A percentile compares a stretch with the other conserved stretches of the same genome.
Conservation (phyloP, 2,113 vertebrate species). For the Pteruthius melanotis region DNA sequence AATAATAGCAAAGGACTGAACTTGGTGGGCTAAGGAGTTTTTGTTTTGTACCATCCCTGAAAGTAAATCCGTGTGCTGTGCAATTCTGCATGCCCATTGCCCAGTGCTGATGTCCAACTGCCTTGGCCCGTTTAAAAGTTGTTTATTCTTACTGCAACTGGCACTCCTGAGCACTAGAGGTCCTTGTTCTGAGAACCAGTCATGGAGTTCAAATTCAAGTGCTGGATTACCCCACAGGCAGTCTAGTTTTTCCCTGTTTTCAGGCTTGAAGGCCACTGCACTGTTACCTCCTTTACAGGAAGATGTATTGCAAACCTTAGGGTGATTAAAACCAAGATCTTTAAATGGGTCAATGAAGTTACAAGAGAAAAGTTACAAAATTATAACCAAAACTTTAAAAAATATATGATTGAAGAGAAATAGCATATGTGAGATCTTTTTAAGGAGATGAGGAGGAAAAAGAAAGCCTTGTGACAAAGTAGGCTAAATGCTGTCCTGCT, state of each 20-base stretch:
- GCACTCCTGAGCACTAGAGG: neutral
- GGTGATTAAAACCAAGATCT: neutral
- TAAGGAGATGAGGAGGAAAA: neutral
- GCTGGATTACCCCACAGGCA: neutral
- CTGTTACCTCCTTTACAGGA: neutral
- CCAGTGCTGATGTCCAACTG: neutral
- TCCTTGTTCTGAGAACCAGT: neutral
- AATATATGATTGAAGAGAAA: neutral
- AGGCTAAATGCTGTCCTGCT: neutral
- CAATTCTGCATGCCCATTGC: neutral
- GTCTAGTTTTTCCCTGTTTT: neutral
- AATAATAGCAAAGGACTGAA: neutral
- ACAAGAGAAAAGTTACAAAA: neutral
- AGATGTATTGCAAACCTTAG: neutral
- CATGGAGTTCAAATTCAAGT: neutral
- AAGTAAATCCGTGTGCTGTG: neutral
- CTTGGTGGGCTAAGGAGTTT: neutral
- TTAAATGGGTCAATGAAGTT: neutral
- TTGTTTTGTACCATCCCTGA: neutral
- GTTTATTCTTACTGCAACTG: neutral
- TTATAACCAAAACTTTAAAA: neutral
- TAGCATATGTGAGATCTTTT: neutral
- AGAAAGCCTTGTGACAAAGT: neutral
- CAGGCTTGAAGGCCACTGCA: neutral
- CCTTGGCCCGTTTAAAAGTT: neutral